Conservation (phyloP, 2,888 invertebrate species). For the Epinotia brunnichana region DNA sequence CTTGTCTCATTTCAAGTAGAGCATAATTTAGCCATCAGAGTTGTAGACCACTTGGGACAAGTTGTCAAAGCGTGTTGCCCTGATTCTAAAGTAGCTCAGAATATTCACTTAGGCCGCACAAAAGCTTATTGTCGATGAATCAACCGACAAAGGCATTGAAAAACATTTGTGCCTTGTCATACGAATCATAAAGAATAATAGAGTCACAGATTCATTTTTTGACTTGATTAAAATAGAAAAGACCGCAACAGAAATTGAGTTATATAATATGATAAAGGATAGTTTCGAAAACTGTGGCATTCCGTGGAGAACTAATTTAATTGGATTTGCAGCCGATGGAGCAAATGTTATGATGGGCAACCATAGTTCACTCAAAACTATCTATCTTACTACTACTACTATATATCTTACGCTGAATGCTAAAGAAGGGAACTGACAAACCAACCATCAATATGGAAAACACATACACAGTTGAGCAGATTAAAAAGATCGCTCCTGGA, state of each 20-base stretch:
- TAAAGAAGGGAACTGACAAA: too few species aligned
- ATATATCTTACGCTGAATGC: not conserved
- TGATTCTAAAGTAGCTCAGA: conserved; percentile 20
- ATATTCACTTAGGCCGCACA: conserved; percentile 13
- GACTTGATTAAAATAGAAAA: not conserved
- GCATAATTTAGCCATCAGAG: conserved; percentile 19
- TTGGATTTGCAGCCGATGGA: conserved; percentile 15
- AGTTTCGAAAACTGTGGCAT: conserved; percentile 4
- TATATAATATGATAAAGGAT: not conserved
- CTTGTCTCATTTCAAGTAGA: conserved; percentile 21
- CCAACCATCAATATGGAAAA: too few species aligned
- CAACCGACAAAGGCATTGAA: conserved; percentile 7
- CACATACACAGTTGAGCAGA: too few species aligned
- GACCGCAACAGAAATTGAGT: not conserved
- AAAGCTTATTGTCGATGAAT: conserved; percentile 22
- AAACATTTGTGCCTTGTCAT: conserved; percentile 23
- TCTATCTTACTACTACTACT: too few species aligned
- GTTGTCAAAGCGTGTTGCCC: conserved; percentile 24
- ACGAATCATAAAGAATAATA: not conserved
- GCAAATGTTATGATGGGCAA: conserved; percentile 14
- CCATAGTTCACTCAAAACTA: conserved; percentile 15
- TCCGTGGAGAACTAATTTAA: conserved; percentile 6
- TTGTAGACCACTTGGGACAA: conserved; percentile 21
- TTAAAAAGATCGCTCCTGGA: too few species aligned
- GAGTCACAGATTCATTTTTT: conserved; percentile 19